phyloP scores from a whole-genome alignment of 2,113 vertebrate genomes.

The Antennarius striatus region DNA sequence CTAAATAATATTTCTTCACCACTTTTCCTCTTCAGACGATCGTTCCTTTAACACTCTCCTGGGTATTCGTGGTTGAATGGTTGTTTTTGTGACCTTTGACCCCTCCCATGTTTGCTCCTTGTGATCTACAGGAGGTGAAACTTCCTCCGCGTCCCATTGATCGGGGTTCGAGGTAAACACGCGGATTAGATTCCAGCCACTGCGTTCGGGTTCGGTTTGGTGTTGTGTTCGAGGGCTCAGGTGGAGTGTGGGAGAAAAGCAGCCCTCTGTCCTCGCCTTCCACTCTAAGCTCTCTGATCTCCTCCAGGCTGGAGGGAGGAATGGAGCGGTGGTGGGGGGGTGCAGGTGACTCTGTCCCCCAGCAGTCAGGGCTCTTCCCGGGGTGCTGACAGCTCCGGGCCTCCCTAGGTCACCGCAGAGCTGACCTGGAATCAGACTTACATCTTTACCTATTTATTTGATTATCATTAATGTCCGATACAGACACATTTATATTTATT shows the following conservation, averaged over 20 bases:
- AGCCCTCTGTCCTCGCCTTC: conserved; percentile 70
- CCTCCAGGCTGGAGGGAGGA: background rate
- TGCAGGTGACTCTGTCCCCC: conserved; percentile 64
- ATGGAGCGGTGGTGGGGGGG: background rate
- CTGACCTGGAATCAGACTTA: conserved; percentile 32
- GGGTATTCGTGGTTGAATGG: conserved; percentile 15
- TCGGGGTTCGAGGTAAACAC: background rate
- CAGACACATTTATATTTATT: too few relatives aligned
- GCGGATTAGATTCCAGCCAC: background rate
- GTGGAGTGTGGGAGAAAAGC: conserved; percentile 51
- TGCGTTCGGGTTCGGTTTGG: background rate
- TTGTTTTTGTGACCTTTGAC: conserved; percentile 45
- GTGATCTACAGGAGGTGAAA: conserved; percentile 18
- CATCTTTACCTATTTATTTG: background rate
- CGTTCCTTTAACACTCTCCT: background rate
- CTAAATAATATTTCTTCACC: conserved; percentile 12
- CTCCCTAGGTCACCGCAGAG: conserved; percentile 52
- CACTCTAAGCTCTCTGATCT: conserved; percentile 67
- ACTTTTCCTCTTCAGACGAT: background rate
- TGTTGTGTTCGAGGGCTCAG: conserved; percentile 4
- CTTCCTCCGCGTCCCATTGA: conserved; percentile 1
- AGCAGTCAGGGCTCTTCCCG: conserved; percentile 50
- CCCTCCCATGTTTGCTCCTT: conserved; percentile 14
- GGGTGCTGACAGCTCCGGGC: conserved; percentile 67
- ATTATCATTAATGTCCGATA: background rate